Percentiles rank a stretch among this genome's conserved stretches.
Evolutionary conservation across 2,888 invertebrate species (phyloP).

Genomic region (Caenorhabditis imperialis): DNA sequence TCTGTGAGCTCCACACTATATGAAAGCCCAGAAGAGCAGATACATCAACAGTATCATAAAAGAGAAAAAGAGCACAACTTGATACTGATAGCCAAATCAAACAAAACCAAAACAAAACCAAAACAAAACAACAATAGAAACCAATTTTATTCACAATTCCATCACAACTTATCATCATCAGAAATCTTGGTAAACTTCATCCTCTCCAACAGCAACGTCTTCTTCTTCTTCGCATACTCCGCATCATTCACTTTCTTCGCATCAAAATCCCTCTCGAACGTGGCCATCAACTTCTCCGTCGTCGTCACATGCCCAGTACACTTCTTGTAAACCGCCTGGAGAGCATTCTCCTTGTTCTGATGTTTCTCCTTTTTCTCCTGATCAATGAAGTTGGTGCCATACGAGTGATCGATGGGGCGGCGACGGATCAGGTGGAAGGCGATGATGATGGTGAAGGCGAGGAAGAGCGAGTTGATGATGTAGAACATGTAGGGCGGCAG

Average conservation of each 20-base stretch:
- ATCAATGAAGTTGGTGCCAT: not conserved
- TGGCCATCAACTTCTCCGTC: slow-evolving; percentile 8
- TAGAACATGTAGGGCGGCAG: slow-evolving; percentile 16
- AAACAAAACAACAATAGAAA: too few relatives aligned
- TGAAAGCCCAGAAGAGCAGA: too few relatives aligned
- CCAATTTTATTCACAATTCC: too few relatives aligned
- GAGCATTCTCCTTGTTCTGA: slow-evolving; percentile 1
- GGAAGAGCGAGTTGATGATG: not conserved
- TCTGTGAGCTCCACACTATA: too few relatives aligned
- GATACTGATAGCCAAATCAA: too few relatives aligned
- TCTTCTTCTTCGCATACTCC: slow-evolving; percentile 6
- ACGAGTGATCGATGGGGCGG: slow-evolving; percentile 22
- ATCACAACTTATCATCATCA: too few relatives aligned
- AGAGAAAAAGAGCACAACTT: too few relatives aligned
- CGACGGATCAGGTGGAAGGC: slow-evolving; percentile 22
- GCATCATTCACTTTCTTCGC: slow-evolving; percentile 1
- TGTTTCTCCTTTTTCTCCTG: too few relatives aligned
- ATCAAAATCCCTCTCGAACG: slow-evolving; percentile 28
- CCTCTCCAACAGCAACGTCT: too few relatives aligned
- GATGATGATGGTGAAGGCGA: slow-evolving; percentile 3
- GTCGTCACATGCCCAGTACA: slow-evolving; percentile 38
- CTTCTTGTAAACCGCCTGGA: slow-evolving; percentile 13
- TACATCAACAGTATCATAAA: too few relatives aligned
- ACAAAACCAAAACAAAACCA: too few relatives aligned
- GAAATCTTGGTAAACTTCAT: too few relatives aligned